Evolutionary conservation across 1,140 invertebrate species (phyloP), one percentile per base, ranked within the genome.

Genomic region (Drosophila persimilis): DNA sequence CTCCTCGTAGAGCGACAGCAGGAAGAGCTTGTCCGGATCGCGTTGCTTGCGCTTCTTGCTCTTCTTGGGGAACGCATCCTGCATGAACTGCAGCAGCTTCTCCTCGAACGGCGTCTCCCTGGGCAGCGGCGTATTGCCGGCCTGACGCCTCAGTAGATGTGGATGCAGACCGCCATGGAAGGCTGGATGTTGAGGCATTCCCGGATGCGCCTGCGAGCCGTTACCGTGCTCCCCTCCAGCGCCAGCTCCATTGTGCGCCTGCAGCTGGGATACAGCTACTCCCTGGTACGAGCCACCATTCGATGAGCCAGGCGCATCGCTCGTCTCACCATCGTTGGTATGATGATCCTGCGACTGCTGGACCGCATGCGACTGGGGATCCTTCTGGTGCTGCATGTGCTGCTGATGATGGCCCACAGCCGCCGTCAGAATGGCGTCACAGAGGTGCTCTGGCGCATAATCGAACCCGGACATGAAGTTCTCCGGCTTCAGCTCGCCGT

Each of bases 401-500:
- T 90, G 86, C 35, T 90, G 81, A 20, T 84, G 86, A 52, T 85
- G 79, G 6, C 84, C 86, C 6, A 84, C 90, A 39, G 90, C 86
- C 20, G 90, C 90, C 8, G 86, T 90, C 9, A 91, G 58, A 52
- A 91, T 91, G 45, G 86, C 90, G 86, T 91, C 90, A 44, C 90
- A 91, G 57, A 91, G 79, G 47, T 91, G 89, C 60, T 91, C 90
- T 6, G 90, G 90, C 3, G 90, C 86, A 50, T 90, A 91, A 46
- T 91, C 90, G 6, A 91, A 89, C 22, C 90, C 80, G 0, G 90
- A 80, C 77, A 91, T 85, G n/a, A 91, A 91, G 44, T 90, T 91
- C 22, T 91, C 90, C 6, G 90, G 86, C 43, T 91, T 91, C 0
- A 91, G 73, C 53, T 91, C 90, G 0, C 90, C 90, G 13, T 90